These are phyloP conservation scores for Dryococelus australis DNA, from an alignment of 2,888 invertebrate species.

Conservation along the genomic window DNA sequence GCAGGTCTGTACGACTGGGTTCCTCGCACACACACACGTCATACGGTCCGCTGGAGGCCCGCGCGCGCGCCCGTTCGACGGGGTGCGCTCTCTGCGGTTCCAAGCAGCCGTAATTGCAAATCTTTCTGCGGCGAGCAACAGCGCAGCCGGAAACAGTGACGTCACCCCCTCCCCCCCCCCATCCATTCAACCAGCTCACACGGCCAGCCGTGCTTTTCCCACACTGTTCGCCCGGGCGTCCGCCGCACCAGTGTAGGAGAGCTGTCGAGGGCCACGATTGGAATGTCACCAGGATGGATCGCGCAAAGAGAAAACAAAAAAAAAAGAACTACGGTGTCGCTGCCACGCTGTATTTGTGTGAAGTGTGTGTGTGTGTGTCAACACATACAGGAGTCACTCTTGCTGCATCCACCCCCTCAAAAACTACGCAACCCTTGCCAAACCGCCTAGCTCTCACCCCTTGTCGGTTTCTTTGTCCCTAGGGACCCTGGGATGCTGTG, in stretches of 20 bases:
- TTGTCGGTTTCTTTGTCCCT: background rate
- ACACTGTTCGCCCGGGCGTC: background rate
- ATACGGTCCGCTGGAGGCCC: too few species aligned
- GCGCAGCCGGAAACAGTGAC: too few species aligned
- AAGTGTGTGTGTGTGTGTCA: background rate
- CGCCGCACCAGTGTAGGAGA: background rate
- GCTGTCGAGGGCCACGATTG: background rate
- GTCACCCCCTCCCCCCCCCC: too few species aligned
- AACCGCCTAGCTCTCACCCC: background rate
- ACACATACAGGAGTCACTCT: background rate
- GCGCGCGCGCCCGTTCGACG: too few species aligned
- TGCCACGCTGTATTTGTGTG: background rate
- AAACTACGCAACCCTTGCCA: background rate
- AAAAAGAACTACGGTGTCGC: background rate
- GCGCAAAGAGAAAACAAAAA: background rate
- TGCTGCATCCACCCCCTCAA: background rate
- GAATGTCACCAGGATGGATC: background rate
- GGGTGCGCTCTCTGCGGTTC: too few species aligned
- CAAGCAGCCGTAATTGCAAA: too few species aligned
- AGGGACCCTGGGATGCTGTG: background rate
- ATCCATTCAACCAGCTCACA: too few species aligned
- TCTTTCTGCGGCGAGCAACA: too few species aligned
- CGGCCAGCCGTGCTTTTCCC: background rate
- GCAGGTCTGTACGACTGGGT: too few species aligned
- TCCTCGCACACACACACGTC: too few species aligned